A percentile compares a stretch with the other conserved stretches of the same genome.
These are phyloP conservation scores for Drosophila suzukii DNA, from an alignment of 1,140 invertebrate species.

Conservation along the genomic window DNA sequence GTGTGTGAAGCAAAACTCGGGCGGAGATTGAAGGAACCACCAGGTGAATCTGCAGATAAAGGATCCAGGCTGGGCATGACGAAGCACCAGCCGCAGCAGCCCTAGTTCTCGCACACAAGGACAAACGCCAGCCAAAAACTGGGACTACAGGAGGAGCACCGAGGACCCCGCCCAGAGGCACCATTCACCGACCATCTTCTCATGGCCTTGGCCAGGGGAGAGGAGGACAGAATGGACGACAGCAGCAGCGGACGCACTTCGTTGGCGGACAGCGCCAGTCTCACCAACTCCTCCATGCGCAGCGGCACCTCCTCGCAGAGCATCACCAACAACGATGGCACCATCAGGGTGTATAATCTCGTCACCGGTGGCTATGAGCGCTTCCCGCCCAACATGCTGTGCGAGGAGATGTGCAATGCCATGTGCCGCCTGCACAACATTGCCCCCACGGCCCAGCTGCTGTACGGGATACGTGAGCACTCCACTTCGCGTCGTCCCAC, in stretches of 20 bases:
- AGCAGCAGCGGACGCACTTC: slow-evolving; percentile 67
- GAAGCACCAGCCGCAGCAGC: neutral
- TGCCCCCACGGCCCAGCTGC: slow-evolving; percentile 89
- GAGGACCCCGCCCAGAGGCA: neutral
- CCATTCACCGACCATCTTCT: neutral
- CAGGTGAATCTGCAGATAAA: no score
- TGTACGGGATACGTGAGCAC: slow-evolving; percentile 88
- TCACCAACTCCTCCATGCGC: slow-evolving; percentile 55
- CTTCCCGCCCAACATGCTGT: slow-evolving; percentile 27
- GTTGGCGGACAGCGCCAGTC: slow-evolving; percentile 60
- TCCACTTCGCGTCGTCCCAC: neutral
- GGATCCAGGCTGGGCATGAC: no score
- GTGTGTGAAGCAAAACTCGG: no score
- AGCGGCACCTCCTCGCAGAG: slow-evolving; percentile 62
- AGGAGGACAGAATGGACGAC: slow-evolving; percentile 50
- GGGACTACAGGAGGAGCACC: neutral
- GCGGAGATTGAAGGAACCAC: no score
- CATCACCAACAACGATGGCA: slow-evolving; percentile 45
- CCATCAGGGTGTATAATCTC: slow-evolving; percentile 45
- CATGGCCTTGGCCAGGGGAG: slow-evolving; percentile 1
- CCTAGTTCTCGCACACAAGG: neutral
- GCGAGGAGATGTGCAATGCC: slow-evolving; percentile 90
- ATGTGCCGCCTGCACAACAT: slow-evolving; percentile 90
- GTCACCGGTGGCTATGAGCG: slow-evolving; percentile 18
- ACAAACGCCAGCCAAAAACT: neutral